Percentiles rank a stretch among this genome's conserved stretches.
phyloP scores from a whole-genome alignment of 1,140 invertebrate genomes.

The Sinonovacula constricta region DNA sequence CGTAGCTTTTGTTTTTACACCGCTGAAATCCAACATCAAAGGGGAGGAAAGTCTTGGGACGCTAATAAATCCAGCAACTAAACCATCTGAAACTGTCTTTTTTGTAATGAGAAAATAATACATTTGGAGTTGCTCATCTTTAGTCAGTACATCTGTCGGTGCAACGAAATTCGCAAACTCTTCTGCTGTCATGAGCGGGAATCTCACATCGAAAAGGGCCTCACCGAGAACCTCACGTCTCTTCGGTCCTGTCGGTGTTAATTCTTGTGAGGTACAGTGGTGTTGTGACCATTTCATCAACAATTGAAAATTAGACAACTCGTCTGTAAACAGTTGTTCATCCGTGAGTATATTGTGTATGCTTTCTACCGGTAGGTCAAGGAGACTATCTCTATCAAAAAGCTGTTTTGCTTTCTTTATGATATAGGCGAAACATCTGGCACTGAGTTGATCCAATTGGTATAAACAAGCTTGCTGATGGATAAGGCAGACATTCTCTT shows the following conservation, averaged over 20 bases:
- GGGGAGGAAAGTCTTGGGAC: background rate
- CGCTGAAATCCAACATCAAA: background rate
- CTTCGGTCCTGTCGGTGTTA: background rate
- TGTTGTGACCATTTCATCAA: background rate
- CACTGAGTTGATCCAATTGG: background rate
- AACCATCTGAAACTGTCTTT: background rate
- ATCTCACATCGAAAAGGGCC: background rate
- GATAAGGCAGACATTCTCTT: background rate
- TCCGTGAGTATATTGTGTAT: background rate
- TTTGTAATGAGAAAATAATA: background rate
- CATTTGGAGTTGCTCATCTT: background rate
- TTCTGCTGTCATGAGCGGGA: background rate
- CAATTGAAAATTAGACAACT: background rate
- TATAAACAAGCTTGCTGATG: background rate
- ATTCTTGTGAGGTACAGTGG: background rate
- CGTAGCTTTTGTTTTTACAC: no score
- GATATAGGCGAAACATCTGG: background rate
- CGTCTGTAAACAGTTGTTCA: background rate
- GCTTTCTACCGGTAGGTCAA: background rate
- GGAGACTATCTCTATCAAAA: background rate
- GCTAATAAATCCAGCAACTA: background rate
- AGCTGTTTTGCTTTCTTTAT: background rate
- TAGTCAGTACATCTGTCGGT: background rate
- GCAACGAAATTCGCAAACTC: background rate
- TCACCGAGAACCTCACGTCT: background rate